Percentiles rank a stretch among this genome's conserved stretches.
Conservation (phyloP, 2,888 invertebrate species). For the Eledona agricola region DNA sequence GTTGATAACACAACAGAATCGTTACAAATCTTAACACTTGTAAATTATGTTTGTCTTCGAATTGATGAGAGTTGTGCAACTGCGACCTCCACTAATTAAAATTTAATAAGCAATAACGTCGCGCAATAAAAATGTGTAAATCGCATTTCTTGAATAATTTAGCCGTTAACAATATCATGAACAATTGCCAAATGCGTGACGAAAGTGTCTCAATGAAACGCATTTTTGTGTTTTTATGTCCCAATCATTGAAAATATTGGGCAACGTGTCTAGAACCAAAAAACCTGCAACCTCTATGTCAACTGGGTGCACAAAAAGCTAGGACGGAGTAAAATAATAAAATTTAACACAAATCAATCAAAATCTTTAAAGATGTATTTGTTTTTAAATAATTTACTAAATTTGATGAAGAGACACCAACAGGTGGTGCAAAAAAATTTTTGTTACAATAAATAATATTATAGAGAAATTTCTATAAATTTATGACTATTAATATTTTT, state of each 20-base stretch:
- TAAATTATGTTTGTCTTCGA: not conserved
- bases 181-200: slow-evolving; percentile 5
- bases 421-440: too few relatives aligned
- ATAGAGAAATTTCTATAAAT: too few relatives aligned
- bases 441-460: too few relatives aligned
- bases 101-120: slow-evolving; percentile 7
- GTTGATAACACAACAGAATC: slow-evolving; percentile 3
- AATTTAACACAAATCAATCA: too few relatives aligned
- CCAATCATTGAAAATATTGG: not conserved
- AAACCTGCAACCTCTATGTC: too few relatives aligned
- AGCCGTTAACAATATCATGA: slow-evolving; percentile 24
- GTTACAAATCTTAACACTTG: slow-evolving; percentile 2
- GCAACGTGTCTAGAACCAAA: slow-evolving; percentile 5
- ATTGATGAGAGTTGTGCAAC: slow-evolving; percentile 3
- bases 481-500: too few relatives aligned
- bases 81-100: slow-evolving; percentile 1
- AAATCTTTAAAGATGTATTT: too few relatives aligned
- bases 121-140: slow-evolving; percentile 8
- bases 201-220: slow-evolving; percentile 8
- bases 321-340: too few relatives aligned
- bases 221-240: slow-evolving; percentile 4
- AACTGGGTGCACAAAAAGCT: too few relatives aligned
- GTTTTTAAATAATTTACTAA: too few relatives aligned
- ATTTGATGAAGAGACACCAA: too few relatives aligned
- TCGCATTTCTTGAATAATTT: slow-evolving; percentile 24